Percentiles rank a stretch among this genome's conserved stretches.
phyloP scores from a whole-genome alignment of 53 echinoderm and acorn worm genomes.

The Zoroaster sp. region DNA sequence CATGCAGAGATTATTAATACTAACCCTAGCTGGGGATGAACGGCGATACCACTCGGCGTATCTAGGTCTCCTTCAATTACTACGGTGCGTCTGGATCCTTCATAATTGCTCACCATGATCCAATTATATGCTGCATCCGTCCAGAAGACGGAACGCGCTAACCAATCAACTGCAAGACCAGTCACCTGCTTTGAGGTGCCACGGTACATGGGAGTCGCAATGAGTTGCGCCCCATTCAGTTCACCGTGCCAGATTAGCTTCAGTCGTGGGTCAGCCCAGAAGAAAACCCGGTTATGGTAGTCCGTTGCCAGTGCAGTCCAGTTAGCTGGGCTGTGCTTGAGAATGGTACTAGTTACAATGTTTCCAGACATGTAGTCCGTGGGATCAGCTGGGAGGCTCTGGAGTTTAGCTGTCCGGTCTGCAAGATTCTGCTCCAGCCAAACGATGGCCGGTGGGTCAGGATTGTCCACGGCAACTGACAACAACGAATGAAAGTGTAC shows the following conservation, averaged over 20 bases:
- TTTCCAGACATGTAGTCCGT: constrained; percentile 17
- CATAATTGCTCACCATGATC: constrained; percentile 71
- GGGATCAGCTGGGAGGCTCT: constrained; percentile 73
- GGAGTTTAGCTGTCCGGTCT: constrained; percentile 34
- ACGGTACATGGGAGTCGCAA: constrained; percentile 32
- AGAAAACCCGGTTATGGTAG: constrained; percentile 53
- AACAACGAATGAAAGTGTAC: no score
- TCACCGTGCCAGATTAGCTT: constrained; percentile 65
- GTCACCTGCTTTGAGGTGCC: constrained; percentile 69
- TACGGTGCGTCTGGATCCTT: constrained; percentile 24
- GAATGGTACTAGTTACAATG: constrained; percentile 54
- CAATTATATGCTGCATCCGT: constrained; percentile 86
- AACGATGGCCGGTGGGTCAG: not conserved
- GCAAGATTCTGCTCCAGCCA: constrained; percentile 18
- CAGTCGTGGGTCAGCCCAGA: constrained; percentile 63
- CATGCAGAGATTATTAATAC: no score
- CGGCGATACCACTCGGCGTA: constrained; percentile 74
- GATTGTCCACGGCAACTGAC: not conserved
- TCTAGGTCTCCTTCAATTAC: constrained; percentile 73
- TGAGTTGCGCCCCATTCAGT: constrained; percentile 12
- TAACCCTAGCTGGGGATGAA: constrained; percentile 79
- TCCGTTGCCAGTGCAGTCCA: constrained; percentile 73
- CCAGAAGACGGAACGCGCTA: constrained; percentile 78
- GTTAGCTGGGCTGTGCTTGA: constrained; percentile 20
- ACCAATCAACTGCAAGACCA: constrained; percentile 82